Percentiles rank a stretch among this genome's conserved stretches.
Evolutionary conservation across 2,113 vertebrate genomes (phyloP).

Genomic region (Alectura lathami): DNA sequence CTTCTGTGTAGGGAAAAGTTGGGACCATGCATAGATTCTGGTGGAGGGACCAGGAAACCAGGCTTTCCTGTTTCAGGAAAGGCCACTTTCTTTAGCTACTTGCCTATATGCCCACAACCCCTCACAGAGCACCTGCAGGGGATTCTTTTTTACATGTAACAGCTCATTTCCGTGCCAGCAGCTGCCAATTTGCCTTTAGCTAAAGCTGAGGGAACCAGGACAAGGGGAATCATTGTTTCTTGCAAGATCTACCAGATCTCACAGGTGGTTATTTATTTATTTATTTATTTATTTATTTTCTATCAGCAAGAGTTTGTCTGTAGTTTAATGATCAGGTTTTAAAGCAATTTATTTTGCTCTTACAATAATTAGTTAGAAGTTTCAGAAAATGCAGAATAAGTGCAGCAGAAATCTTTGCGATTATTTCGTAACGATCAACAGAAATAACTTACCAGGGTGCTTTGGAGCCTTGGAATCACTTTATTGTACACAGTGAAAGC

Average conservation of each 20-base stretch:
- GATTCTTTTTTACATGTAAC: neutral
- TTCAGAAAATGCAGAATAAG: neutral
- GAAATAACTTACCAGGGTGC: neutral
- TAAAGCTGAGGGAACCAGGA: neutral
- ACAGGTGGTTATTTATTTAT: neutral
- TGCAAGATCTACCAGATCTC: neutral
- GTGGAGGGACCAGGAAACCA: neutral
- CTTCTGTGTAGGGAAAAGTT: neutral
- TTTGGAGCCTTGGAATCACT: neutral
- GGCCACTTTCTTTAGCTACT: neutral
- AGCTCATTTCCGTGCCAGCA: neutral
- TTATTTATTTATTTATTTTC: neutral
- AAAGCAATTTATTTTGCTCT: neutral
- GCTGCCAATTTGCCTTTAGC: neutral
- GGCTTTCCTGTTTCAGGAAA: neutral
- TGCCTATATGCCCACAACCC: rapidly evolving
- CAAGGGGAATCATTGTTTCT: neutral
- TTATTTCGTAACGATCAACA: neutral
- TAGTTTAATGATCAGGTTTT: neutral
- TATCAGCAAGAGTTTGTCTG: neutral
- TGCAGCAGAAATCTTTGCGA: neutral
- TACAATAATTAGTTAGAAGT: neutral
- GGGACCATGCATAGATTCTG: neutral
- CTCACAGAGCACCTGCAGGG: neutral
- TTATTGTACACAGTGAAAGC: neutral